Conservation (phyloP, 2,113 vertebrate genomes). For the Eudyptes chrysolophus region DNA sequence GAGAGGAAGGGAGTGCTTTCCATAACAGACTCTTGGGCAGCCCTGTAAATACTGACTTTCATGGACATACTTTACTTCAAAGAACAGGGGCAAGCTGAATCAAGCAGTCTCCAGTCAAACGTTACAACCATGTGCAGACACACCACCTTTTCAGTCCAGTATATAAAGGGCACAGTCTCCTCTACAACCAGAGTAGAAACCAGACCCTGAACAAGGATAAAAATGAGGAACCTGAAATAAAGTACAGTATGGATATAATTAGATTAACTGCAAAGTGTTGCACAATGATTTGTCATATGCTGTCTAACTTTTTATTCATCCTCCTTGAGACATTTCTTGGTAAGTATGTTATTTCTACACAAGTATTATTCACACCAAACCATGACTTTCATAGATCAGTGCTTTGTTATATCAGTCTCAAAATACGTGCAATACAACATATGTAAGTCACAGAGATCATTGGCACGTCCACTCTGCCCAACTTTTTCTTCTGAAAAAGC, state of each 20-base stretch:
- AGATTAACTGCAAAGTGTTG: not conserved
- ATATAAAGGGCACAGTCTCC: not conserved
- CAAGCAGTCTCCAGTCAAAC: not conserved
- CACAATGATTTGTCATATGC: not conserved
- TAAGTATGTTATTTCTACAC: not conserved
- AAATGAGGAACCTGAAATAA: not conserved
- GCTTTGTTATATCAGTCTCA: not conserved
- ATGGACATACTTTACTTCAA: not conserved
- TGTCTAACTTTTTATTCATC: not conserved
- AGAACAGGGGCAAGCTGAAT: not conserved
- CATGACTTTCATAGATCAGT: not conserved
- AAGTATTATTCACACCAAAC: not conserved
- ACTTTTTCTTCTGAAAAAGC: not conserved
- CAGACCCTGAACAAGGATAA: not conserved
- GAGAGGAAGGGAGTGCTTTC: not conserved
- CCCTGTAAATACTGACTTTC: not conserved
- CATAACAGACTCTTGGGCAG: not conserved
- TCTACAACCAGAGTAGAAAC: not conserved
- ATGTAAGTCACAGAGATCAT: not conserved
- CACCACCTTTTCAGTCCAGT: not conserved
- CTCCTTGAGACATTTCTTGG: not conserved
- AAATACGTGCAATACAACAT: not conserved
- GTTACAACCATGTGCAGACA: not conserved
- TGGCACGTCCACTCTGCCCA: not conserved
- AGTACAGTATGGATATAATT: not conserved